Percentiles rank a stretch among this genome's conserved stretches.
These are phyloP conservation scores for Chionodraco myersi DNA, from an alignment of 2,113 vertebrate genomes.

Conservation along the genomic window DNA sequence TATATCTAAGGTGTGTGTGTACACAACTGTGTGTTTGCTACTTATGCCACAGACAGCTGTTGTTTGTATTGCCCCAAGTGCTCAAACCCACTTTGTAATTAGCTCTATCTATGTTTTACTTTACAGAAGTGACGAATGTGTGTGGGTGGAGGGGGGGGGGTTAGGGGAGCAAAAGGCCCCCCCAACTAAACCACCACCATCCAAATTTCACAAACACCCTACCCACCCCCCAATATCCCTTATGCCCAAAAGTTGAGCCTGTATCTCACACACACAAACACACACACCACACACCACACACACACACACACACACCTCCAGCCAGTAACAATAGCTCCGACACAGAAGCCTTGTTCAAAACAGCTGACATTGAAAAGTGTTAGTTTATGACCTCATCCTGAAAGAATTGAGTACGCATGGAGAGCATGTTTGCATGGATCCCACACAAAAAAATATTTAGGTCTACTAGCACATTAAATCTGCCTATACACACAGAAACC, in stretches of 20 bases:
- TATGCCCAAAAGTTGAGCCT: slow-evolving; percentile 45
- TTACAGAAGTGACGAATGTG: slow-evolving; percentile 48
- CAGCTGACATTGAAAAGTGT: slow-evolving; percentile 65
- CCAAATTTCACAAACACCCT: slow-evolving; percentile 43
- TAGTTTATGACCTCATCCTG: slow-evolving; percentile 44
- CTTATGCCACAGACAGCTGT: slow-evolving; percentile 77
- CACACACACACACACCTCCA: slow-evolving; percentile 29
- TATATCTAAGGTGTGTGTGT: slow-evolving; percentile 53
- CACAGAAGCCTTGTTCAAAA: slow-evolving; percentile 66
- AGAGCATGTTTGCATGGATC: neutral
- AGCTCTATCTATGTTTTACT: slow-evolving; percentile 67
- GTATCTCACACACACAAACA: slow-evolving; percentile 27
- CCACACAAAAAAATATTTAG: slow-evolving; percentile 16
- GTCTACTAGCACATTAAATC: neutral
- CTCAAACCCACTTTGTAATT: slow-evolving; percentile 75
- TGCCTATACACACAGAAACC: slow-evolving; percentile 41
- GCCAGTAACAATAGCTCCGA: slow-evolving; percentile 59
- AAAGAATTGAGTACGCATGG: slow-evolving; percentile 18
- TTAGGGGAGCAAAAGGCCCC: neutral
- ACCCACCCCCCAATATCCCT: slow-evolving; percentile 58
- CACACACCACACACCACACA: slow-evolving; percentile 13
- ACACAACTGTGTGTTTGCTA: slow-evolving; percentile 60
- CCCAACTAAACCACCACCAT: slow-evolving; percentile 5
- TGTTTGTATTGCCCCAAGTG: slow-evolving; percentile 72
- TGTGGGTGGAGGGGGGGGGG: neutral